phyloP scores from a whole-genome alignment of 2,797 vertebrate genomes.

The Acomys russatus region DNA sequence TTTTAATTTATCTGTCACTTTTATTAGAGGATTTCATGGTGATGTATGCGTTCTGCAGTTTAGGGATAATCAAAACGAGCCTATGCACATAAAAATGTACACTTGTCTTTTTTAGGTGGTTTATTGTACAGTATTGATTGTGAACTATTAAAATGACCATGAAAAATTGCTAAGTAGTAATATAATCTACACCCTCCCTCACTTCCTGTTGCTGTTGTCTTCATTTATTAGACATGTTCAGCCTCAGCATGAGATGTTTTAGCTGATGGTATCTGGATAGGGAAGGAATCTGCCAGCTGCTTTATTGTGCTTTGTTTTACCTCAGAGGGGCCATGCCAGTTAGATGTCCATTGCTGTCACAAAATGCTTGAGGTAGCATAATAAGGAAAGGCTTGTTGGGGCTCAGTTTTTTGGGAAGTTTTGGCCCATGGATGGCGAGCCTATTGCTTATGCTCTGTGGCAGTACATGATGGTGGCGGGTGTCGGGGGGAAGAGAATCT shows the following conservation, averaged over 20 bases:
- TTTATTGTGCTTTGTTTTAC: neutral
- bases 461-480: too few species aligned
- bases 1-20: conserved; percentile 89
- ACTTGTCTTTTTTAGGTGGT: conserved; percentile 75
- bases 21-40: conserved; percentile 87
- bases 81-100: conserved; percentile 12
- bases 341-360: neutral
- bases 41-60: conserved; percentile 85
- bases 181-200: neutral
- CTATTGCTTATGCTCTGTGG: neutral
- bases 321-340: neutral
- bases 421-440: neutral
- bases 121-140: conserved; percentile 74
- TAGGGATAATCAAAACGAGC: conserved; percentile 84
- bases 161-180: conserved; percentile 65
- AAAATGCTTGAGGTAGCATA: neutral
- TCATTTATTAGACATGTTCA: neutral
- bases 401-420: neutral
- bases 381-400: neutral
- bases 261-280: neutral
- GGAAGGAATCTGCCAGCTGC: neutral
- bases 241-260: neutral
- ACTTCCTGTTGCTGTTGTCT: neutral
- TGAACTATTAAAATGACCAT: conserved; percentile 73
- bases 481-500: too few species aligned